phyloP scores from a whole-genome alignment of 2,113 vertebrate species.

The Bolborhynchus lineola region DNA sequence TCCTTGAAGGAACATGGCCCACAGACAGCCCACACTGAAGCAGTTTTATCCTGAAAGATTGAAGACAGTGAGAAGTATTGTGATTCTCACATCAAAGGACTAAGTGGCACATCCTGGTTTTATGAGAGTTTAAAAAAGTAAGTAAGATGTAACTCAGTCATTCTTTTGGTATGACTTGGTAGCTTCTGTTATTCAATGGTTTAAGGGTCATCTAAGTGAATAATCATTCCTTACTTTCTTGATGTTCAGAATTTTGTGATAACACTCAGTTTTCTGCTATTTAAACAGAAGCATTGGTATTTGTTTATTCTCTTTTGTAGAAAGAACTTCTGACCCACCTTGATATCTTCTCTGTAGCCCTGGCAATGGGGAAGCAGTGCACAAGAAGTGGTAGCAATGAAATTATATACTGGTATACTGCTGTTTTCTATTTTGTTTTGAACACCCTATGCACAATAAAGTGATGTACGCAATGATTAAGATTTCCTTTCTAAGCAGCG shows the following conservation, averaged over 20 bases:
- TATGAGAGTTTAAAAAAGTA: not conserved
- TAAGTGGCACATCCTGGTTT: not conserved
- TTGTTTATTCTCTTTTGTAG: not conserved
- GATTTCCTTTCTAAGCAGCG: not conserved
- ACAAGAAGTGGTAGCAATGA: not conserved
- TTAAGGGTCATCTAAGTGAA: not conserved
- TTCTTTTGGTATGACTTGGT: not conserved
- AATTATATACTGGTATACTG: not conserved
- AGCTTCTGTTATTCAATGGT: not conserved
- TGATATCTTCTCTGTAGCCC: not conserved
- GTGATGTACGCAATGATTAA: not conserved
- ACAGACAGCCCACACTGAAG: not conserved
- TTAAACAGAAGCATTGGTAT: not conserved
- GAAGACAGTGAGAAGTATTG: rapidly evolving
- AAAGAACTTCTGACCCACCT: not conserved
- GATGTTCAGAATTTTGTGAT: not conserved
- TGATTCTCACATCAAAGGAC: not conserved
- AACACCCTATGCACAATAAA: not conserved
- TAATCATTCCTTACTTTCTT: not conserved
- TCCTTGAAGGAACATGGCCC: not conserved
- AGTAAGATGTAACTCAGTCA: not conserved
- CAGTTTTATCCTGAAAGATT: not conserved
- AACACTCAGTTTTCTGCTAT: not conserved
- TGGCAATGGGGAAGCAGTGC: not conserved
- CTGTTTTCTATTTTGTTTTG: not conserved